Percentiles rank a stretch among this genome's conserved stretches.
Evolutionary conservation across 2,888 invertebrate genomes (phyloP).

Genomic region (Drosophila testacea): DNA sequence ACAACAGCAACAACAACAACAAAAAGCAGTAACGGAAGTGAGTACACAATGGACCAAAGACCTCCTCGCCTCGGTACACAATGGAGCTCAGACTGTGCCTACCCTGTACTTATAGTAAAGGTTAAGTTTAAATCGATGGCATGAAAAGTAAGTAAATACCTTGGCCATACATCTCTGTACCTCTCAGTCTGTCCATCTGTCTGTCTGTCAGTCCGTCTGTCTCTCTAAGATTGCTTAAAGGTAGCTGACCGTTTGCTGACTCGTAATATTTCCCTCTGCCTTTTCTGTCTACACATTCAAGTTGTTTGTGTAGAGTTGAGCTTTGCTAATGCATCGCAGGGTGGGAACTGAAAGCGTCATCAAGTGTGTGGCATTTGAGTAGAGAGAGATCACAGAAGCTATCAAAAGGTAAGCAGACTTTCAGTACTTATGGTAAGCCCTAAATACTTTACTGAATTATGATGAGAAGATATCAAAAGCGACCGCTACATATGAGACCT

Average conservation of each 20-base stretch:
- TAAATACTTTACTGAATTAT: conserved; percentile 14
- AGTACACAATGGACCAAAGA: conserved; percentile 69
- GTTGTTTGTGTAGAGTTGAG: conserved; percentile 26
- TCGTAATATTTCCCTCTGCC: conserved; percentile 58
- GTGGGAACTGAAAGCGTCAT: conserved; percentile 53
- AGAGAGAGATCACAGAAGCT: conserved; percentile 25
- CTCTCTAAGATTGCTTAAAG: conserved; percentile 53
- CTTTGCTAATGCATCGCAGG: conserved; percentile 54
- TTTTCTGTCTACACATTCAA: conserved; percentile 28
- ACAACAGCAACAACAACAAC: conserved; percentile 37
- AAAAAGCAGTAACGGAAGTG: conserved; percentile 75
- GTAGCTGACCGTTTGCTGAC: conserved; percentile 69
- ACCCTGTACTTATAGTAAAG: conserved; percentile 40
- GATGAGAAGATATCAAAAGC: conserved; percentile 29
- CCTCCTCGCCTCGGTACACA: conserved; percentile 31
- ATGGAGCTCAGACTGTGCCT: conserved; percentile 42
- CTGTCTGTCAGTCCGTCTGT: conserved; percentile 7
- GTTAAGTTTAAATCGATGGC: conserved; percentile 77
- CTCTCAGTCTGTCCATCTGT: conserved; percentile 19
- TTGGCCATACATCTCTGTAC: conserved; percentile 16
- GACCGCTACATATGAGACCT: conserved; percentile 8
- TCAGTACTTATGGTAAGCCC: conserved; percentile 31
- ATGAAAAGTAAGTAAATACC: conserved; percentile 72
- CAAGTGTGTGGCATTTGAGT: conserved; percentile 34
- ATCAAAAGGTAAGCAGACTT: conserved; percentile 31